These are phyloP conservation scores for Heliconius nattereri DNA, from an alignment of 1,140 invertebrate genomes.

Conservation along the genomic window DNA sequence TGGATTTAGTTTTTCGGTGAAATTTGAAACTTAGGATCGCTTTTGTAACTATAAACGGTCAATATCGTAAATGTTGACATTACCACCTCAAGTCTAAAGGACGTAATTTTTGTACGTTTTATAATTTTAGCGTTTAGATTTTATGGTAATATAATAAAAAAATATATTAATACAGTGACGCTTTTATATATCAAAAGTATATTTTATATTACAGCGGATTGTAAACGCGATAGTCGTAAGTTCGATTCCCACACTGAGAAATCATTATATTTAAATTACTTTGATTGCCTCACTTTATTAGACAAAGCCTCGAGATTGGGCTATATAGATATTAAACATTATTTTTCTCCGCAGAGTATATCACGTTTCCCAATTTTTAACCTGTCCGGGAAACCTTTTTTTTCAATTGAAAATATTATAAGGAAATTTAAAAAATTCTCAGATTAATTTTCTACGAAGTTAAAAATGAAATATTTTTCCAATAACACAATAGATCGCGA, in stretches of 20 bases:
- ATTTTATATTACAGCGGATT: too few species aligned
- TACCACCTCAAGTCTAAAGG: constrained; percentile 21
- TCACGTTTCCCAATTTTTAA: too few species aligned
- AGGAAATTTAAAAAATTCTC: too few species aligned
- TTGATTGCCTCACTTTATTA: too few species aligned
- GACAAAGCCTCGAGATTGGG: too few species aligned
- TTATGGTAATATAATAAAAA: background rate
- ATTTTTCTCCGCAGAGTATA: too few species aligned
- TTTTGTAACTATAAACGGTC: constrained; percentile 29
- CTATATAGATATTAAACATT: too few species aligned
- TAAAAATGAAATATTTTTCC: background rate
- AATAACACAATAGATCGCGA: background rate
- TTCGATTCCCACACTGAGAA: too few species aligned
- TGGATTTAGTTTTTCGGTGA: constrained; percentile 33
- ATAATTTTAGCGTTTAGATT: background rate
- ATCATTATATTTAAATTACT: too few species aligned
- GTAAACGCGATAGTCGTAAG: background rate
- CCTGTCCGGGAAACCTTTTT: too few species aligned
- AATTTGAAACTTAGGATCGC: constrained; percentile 42
- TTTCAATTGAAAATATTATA: too few species aligned
- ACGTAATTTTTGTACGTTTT: background rate
- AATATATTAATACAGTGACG: too few species aligned
- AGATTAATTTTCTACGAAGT: background rate
- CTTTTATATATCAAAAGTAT: background rate
- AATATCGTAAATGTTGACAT: constrained; percentile 41